Evolutionary conservation across 30 jellyfish, hydroid and myxozoan genomes (phyloP).

Genomic region (Aurelia aurita complex sp. Pacific): DNA sequence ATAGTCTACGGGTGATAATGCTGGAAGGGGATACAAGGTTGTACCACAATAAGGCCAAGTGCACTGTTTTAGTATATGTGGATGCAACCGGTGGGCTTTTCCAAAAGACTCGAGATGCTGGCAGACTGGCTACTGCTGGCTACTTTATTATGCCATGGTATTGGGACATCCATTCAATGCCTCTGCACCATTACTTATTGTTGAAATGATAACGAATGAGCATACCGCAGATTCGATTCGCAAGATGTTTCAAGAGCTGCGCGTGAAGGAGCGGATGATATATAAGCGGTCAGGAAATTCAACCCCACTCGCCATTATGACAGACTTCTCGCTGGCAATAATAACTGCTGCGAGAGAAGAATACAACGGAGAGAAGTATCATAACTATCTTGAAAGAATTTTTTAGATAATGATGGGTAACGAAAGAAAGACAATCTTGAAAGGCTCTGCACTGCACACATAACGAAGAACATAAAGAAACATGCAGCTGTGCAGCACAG

Average conservation of each 20-base stretch:
- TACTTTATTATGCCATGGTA: too few species aligned
- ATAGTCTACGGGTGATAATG: too few species aligned
- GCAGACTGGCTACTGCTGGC: too few species aligned
- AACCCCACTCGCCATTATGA: neutral
- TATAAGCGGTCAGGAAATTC: neutral
- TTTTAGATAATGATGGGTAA: neutral
- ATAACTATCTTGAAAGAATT: neutral
- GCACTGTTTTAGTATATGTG: too few species aligned
- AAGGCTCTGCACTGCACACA: slow-evolving; percentile 3
- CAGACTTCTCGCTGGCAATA: neutral
- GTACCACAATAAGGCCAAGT: too few species aligned
- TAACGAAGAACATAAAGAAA: neutral
- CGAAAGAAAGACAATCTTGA: neutral
- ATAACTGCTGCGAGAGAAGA: neutral
- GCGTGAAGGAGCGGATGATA: neutral
- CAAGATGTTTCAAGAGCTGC: neutral
- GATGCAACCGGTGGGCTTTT: too few species aligned
- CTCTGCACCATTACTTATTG: neutral
- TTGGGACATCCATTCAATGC: too few species aligned
- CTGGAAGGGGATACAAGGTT: too few species aligned
- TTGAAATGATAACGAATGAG: neutral
- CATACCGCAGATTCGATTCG: neutral
- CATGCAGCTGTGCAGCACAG: neutral
- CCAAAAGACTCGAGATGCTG: too few species aligned
- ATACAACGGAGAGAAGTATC: neutral